phyloP scores from a whole-genome alignment of 2,113 vertebrate genomes.

The Abramis brama region DNA sequence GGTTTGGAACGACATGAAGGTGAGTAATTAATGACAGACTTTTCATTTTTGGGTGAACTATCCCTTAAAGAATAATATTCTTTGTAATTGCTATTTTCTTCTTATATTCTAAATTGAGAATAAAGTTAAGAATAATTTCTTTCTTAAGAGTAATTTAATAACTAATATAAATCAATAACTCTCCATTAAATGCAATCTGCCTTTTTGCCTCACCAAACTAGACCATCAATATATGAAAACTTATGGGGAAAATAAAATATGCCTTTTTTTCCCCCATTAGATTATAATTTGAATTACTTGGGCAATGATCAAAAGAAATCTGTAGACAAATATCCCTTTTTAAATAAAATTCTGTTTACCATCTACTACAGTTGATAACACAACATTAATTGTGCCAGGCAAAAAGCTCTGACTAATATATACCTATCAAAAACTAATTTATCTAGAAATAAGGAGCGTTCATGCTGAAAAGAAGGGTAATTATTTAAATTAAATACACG shows the following conservation, averaged over 20 bases:
- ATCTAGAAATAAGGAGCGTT: background rate
- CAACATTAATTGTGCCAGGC: background rate
- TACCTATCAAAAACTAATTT: background rate
- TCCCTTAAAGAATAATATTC: no score
- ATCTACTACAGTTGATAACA: no score
- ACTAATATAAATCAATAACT: background rate
- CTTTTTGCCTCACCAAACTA: background rate
- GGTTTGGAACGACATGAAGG: no score
- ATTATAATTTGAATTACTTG: background rate
- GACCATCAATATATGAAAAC: background rate
- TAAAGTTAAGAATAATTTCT: no score
- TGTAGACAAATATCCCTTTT: no score
- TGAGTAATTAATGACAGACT: no score
- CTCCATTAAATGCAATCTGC: background rate
- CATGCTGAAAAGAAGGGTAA: background rate
- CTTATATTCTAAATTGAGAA: no score
- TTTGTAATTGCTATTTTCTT: no score
- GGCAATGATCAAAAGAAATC: background rate
- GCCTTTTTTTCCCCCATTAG: background rate
- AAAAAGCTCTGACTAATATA: background rate
- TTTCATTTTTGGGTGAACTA: no score
- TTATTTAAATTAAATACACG: background rate
- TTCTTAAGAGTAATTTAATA: no score
- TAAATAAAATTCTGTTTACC: no score
- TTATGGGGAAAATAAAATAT: background rate